Conservation (phyloP, 2,797 vertebrate genomes). For the Intellagama lesueurii region DNA sequence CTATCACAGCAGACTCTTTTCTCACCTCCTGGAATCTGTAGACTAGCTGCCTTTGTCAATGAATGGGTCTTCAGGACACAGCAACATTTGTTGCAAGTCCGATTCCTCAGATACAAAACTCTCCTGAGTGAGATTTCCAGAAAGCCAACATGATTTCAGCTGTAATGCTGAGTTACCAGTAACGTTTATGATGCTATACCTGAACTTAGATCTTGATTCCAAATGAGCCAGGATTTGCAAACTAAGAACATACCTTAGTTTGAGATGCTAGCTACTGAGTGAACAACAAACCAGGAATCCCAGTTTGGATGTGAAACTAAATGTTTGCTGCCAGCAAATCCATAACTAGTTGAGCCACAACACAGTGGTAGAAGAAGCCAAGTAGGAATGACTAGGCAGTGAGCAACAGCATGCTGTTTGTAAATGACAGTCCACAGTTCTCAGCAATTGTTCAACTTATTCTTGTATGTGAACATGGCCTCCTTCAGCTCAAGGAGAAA, state of each 20-base stretch:
- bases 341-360: neutral
- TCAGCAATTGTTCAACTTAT: neutral
- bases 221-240: neutral
- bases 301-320: neutral
- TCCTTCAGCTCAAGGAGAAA: slow-evolving; percentile 29
- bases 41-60: no score
- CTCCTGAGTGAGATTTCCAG: no score
- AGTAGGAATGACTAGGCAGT: neutral
- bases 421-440: neutral
- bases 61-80: no score
- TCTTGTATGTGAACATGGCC: neutral
- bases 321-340: neutral
- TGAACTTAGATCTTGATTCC: neutral
- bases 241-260: neutral
- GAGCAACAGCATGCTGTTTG: neutral
- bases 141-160: no score
- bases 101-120: no score
- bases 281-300: neutral
- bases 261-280: neutral
- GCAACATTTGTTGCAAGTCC: no score
- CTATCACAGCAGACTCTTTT: no score
- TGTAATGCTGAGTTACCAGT: no score
- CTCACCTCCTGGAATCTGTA: no score
- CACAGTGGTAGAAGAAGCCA: neutral
- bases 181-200: no score